Base-by-base conservation (phyloP, 2,113 vertebrate genomes). In the Chloropsis hardwickii region DNA sequence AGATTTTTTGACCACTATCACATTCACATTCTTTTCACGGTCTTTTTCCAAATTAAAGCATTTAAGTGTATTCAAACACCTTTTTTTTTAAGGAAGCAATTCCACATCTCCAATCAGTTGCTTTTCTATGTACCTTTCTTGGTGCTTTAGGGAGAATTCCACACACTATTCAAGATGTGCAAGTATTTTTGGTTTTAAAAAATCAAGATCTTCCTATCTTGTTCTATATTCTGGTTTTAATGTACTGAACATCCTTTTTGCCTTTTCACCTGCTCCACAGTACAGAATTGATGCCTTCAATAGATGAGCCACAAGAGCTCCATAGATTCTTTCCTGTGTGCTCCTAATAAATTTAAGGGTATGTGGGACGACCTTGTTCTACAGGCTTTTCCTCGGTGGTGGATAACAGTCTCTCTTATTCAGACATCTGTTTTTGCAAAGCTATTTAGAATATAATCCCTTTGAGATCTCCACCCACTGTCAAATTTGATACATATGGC, bases 381-480 rank as follows among this genome's bases (percentile, higher is more conserved):
- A 39, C 9, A 29, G 39, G 35, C 25, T 80, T 88, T 86, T 73
- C 54, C n/a, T 90, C 3, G 2, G 16, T 11, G 37, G 37, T 53
- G 37, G 29, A 8, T 40, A 84, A 62, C 6, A 82, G 8, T 25
- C 27, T 76, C 20, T 73, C 18, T 24, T 60, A 39, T 82, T 84
- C 58, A 69, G 22, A 54, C 31, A 77, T 10, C 40, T 65, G 33
- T 39, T 90, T 96, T 73, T 82, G 50, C 25, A 94, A 70, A 93
- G 21, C 14, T 73, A 9, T 81, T 88, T 42, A 50, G 66, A 80
- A 83, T 58, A 83, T 28, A 70, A 90, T 65, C 14, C 50, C 45
- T 65, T 70, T 50, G 39, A 95, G 50, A 92, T 73, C 62, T 88
- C 29, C 1, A 13, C 61, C 78, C 37, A 48, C 50, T 73, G 42